These are phyloP conservation scores for Campoplex nolae DNA, from an alignment of 2,888 invertebrate genomes.

Conservation along the genomic window DNA sequence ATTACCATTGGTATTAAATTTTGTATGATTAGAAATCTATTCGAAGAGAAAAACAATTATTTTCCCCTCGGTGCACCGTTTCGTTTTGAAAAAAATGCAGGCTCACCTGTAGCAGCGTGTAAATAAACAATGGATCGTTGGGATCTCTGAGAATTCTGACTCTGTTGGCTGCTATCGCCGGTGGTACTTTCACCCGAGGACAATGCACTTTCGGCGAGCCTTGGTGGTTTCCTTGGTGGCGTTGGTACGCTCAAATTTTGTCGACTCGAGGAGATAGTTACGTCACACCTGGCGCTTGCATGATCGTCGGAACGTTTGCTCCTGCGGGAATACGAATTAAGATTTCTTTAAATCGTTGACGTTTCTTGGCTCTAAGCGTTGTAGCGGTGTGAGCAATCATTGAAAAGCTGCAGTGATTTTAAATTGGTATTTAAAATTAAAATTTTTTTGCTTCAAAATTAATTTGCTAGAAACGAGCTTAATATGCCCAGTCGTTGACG, in stretches of 20 bases:
- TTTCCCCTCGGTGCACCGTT: too few relatives aligned
- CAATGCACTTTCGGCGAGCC: conserved; percentile 82
- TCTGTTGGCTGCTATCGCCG: conserved; percentile 89
- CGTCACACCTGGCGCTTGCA: conserved; percentile 79
- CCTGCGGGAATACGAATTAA: conserved; percentile 32
- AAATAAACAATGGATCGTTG: conserved; percentile 94
- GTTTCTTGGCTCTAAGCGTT: not conserved
- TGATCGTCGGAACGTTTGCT: conserved; percentile 77
- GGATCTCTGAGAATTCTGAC: conserved; percentile 85
- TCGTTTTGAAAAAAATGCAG: not conserved
- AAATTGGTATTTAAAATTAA: not conserved
- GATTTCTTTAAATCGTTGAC: not conserved
- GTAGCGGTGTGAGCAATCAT: not conserved
- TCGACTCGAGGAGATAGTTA: conserved; percentile 76
- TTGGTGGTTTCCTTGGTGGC: conserved; percentile 80
- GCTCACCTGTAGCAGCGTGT: conserved; percentile 92
- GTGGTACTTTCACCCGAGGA: conserved; percentile 84
- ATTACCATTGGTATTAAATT: too few relatives aligned
- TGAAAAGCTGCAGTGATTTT: not conserved
- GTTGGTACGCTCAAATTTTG: conserved; percentile 79
- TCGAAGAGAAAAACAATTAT: too few relatives aligned
- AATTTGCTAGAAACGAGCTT: not conserved
- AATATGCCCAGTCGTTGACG: not conserved
- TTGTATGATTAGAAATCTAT: too few relatives aligned
- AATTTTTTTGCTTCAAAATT: not conserved